These are phyloP conservation scores for Cyanistes caeruleus DNA, from an alignment of 2,113 vertebrate species.

Conservation along the genomic window DNA sequence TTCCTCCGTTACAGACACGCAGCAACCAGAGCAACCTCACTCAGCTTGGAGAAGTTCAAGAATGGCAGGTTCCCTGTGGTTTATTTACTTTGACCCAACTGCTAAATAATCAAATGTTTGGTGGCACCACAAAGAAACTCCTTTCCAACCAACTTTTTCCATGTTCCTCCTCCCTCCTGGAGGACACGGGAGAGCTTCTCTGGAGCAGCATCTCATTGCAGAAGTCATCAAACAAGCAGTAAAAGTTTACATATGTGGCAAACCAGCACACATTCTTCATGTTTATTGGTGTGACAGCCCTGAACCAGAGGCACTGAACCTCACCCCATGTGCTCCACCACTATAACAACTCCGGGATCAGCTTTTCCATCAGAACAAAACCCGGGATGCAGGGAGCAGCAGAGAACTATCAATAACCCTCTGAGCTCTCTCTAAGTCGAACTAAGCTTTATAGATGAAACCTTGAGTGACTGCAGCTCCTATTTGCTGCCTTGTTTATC, in stretches of 20 bases:
- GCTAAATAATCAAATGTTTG: not conserved
- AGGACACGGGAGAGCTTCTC: not conserved
- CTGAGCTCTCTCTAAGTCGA: not conserved
- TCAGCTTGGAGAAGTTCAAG: not conserved
- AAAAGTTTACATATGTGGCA: not conserved
- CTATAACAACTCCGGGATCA: not conserved
- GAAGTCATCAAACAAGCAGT: not conserved
- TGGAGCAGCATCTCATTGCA: not conserved
- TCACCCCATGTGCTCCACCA: not conserved
- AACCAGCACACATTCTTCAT: not conserved
- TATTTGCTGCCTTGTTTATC: not conserved
- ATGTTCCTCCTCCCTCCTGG: not conserved
- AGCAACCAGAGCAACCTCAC: not conserved
- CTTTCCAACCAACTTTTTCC: not conserved
- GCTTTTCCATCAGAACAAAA: not conserved
- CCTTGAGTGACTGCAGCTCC: not conserved
- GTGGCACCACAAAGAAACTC: not conserved
- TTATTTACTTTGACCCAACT: not conserved
- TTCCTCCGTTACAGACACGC: rapidly evolving
- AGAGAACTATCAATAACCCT: not conserved
- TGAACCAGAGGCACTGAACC: conserved; percentile 25
- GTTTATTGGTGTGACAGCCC: conserved; percentile 41
- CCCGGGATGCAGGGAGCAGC: not conserved
- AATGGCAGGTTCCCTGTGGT: not conserved
- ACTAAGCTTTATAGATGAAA: not conserved